phyloP scores from a whole-genome alignment of 1,140 invertebrate genomes.

The Colletes gigas region DNA sequence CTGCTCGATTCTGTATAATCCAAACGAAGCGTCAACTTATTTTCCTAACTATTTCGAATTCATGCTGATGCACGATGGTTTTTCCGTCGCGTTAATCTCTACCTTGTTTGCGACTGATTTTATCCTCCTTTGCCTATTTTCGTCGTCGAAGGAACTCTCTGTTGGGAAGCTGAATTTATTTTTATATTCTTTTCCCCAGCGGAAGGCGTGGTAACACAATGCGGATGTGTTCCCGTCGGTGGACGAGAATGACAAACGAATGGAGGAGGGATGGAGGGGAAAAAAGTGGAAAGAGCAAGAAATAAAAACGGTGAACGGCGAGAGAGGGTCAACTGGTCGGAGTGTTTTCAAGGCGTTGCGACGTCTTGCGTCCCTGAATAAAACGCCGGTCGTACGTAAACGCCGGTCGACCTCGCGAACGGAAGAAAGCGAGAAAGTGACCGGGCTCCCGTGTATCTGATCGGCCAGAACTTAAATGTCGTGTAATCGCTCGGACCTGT shows the following conservation, averaged over 20 bases:
- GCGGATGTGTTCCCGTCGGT: constrained; percentile 24
- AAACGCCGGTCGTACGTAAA: constrained; percentile 42
- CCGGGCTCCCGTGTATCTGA: constrained; percentile 21
- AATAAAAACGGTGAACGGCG: constrained; percentile 32
- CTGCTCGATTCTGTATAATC: no score
- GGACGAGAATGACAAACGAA: constrained; percentile 26
- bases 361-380: constrained; percentile 67
- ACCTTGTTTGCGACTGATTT: no score
- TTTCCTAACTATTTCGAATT: no score
- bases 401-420: constrained; percentile 64
- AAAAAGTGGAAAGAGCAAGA: neutral
- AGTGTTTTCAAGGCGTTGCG: constrained; percentile 59
- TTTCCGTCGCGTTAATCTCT: no score
- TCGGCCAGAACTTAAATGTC: constrained; percentile 53
- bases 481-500: constrained; percentile 44
- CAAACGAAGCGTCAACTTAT: no score
- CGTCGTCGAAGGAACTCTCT: rapidly evolving
- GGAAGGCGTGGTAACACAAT: neutral
- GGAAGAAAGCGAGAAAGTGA: constrained; percentile 73
- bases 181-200: neutral
- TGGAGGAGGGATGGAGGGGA: neutral
- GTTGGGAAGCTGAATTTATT: neutral
- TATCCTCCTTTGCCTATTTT: no score
- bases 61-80: no score
- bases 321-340: constrained; percentile 54